These are phyloP conservation scores for Scytalopus superciliaris DNA, from an alignment of 2,113 vertebrate species.

Conservation along the genomic window DNA sequence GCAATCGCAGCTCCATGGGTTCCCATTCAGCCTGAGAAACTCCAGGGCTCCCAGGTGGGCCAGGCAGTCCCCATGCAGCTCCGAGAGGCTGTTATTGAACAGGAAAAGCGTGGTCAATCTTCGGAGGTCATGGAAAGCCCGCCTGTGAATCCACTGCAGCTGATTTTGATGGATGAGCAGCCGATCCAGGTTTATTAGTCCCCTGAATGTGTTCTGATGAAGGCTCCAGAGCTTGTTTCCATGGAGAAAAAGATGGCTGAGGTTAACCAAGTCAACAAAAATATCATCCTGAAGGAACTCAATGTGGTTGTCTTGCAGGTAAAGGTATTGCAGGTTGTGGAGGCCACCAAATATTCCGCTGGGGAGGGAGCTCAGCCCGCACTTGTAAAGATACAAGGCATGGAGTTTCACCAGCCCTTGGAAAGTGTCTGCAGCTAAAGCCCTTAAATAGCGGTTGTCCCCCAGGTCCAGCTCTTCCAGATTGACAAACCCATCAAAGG, in stretches of 20 bases:
- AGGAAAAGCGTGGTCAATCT: slow-evolving; percentile 93
- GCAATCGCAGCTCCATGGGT: slow-evolving; percentile 95
- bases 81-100: slow-evolving; percentile 93
- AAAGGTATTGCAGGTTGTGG: slow-evolving; percentile 95
- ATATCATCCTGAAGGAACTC: slow-evolving; percentile 95
- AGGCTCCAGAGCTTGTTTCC: slow-evolving; percentile 94
- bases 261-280: slow-evolving; percentile 95
- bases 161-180: slow-evolving; percentile 95
- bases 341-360: slow-evolving; percentile 87
- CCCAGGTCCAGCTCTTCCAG: slow-evolving; percentile 97
- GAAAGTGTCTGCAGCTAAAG: slow-evolving; percentile 91
- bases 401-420: slow-evolving; percentile 89
- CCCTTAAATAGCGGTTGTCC: slow-evolving; percentile 89
- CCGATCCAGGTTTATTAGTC: slow-evolving; percentile 91
- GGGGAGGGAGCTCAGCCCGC: slow-evolving; percentile 87
- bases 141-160: slow-evolving; percentile 90
- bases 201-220: slow-evolving; percentile 92
- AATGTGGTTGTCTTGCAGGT: slow-evolving; percentile 95
- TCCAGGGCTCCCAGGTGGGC: slow-evolving; percentile 87
- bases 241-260: slow-evolving; percentile 96
- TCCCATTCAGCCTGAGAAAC: slow-evolving; percentile 94
- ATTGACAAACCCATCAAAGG: slow-evolving; percentile 90
- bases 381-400: slow-evolving; percentile 93
- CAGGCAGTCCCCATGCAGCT: slow-evolving; percentile 87
- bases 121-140: slow-evolving; percentile 91